Base-by-base conservation (phyloP, 2,797 vertebrate genomes). In the Crax fasciolata region DNA sequence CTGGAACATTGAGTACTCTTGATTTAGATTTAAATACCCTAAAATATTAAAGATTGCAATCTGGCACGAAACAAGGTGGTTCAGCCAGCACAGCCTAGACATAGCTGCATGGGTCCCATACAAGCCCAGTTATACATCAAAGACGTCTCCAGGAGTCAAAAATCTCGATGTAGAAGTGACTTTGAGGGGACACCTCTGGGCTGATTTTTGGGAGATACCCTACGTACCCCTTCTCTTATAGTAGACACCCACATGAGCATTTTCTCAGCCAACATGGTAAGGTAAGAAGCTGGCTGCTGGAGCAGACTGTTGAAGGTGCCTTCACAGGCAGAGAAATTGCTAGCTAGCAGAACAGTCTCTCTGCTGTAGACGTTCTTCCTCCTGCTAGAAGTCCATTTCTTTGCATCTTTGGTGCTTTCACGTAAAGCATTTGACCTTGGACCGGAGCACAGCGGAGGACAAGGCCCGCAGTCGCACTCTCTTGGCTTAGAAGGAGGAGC, bases 81-180 rank as follows among this genome's bases (percentile, higher is more conserved):
- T 92, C 52, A 67, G 35, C 77, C 61, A 54, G 85, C 30, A 68
- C 2, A 59, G 59, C 18, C 90, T 17, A 80, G 68, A 18, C 79
- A 35, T n/a, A 87, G 24, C 71, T 13, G 10, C 44, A 15, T 1
- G 8, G 70, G 38, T 39, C 48, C 61, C 35, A 54, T 27, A 21
- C n/a, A 19, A 94, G 74, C 62, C 44, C 67, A 28, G 27, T 38
- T 39, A 11, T 5, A 90, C 76, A 76, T 90, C 90, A 91, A 93
- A 94, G 83, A 27, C 21, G 38, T 15, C 65, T 52, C 28, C 52
- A 54, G 11, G 35, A 88, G n/a, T 35, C 67, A 61, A 18, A 59
- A 46, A 27, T 6, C 15, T 21, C 5, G 1, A 5, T 38, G 57
- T 44, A 55, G 41, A 17, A 30, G n/a, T 23, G 30, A 20, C 51